Evolutionary conservation across 2,888 invertebrate genomes (phyloP), one percentile per base, ranked within the genome.

Genomic region (Chloroclystis v-ata): DNA sequence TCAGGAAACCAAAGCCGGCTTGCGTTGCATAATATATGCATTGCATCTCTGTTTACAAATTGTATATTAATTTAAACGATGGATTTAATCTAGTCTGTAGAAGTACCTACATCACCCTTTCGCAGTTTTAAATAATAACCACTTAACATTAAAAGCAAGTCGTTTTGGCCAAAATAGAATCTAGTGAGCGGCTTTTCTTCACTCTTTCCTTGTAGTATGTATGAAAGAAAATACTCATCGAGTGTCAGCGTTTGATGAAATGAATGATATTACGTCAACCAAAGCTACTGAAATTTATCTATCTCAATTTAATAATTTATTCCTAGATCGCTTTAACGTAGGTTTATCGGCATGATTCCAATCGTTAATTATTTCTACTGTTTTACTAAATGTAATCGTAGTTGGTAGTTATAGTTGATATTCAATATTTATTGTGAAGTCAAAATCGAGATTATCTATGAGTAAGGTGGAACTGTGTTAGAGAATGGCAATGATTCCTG

Each of bases 301-400:
- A 84, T 84, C 83, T 86, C 84, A 84, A 78, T 77, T 48, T 38
- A 20, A 4, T 20, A 20, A 20, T 72, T 75, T 85, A 87, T 86
- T 86, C 86, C 85, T 87, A 86, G 82, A 82, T 82, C 79, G 85
- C 85, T 86, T 85, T 85, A 85, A 75, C 63, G 76, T 87, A 87
- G 83, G 69, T 79, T 75, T 83, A 85, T 84, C 77, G 82, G 82
- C 80, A 82, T 72, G 74, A 80, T 83, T 85, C 85, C 84, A 86
- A 78, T 82, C 78, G 74, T 81, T 81, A 82, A 75, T 79, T 44
- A 75, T 79, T 44, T 26, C 35, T 77, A 78, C 71, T 78, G 70
- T 73, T 67, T 70, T 67, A 69, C 67, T 76, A 82, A 79, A 78
- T 75, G 14, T 76, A 75, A 75, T 20, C 68, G 69, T 82, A 83